phyloP scores from a whole-genome alignment of 2,113 vertebrate genomes.

The Hylia prasina region DNA sequence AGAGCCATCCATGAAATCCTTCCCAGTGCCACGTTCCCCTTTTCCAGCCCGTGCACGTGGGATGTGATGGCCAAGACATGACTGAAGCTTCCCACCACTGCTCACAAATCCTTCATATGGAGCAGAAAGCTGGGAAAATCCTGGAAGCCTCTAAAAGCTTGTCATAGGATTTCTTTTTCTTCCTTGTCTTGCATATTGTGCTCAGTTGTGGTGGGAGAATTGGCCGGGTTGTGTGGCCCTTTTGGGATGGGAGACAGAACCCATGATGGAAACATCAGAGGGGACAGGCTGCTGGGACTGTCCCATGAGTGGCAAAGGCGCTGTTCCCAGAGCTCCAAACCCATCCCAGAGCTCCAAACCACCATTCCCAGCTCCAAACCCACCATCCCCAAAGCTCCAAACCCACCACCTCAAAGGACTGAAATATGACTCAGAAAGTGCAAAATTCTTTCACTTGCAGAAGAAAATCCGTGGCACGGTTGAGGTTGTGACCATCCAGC shows the following conservation, averaged over 20 bases:
- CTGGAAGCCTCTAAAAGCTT: neutral
- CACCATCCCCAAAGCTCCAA: neutral
- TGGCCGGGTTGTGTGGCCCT: neutral
- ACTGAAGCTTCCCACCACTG: rapidly evolving
- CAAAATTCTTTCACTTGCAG: neutral
- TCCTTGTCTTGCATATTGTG: neutral
- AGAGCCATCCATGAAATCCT: rapidly evolving
- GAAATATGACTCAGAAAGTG: neutral
- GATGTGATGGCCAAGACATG: rapidly evolving
- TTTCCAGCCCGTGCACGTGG: rapidly evolving
- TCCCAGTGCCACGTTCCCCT: rapidly evolving
- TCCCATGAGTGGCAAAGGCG: neutral
- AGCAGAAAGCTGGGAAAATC: neutral
- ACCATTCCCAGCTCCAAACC: neutral
- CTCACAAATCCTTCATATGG: rapidly evolving
- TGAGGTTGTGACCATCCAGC: neutral
- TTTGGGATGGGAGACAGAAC: neutral
- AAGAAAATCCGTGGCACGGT: rapidly evolving
- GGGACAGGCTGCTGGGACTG: neutral
- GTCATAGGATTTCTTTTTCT: neutral
- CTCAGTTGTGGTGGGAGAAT: neutral
- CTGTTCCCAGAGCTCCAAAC: neutral
- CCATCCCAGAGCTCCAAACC: neutral
- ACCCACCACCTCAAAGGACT: neutral
- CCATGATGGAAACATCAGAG: rapidly evolving